Base-by-base conservation (phyloP, 1,140 invertebrate genomes). In the Macrotrachela quadricornifera region DNA sequence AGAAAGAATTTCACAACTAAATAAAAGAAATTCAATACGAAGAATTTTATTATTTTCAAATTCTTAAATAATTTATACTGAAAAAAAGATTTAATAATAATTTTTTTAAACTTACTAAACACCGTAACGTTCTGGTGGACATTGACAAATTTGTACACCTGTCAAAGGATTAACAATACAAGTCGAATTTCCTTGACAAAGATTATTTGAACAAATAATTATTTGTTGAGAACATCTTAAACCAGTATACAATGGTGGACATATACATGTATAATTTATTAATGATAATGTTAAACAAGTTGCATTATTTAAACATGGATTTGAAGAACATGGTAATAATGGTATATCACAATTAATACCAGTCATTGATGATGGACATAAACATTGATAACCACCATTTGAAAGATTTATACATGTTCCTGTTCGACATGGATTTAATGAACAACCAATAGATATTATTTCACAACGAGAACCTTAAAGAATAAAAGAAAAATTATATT, bases 281-380 rank as follows among this genome's bases (percentile, higher is more conserved):
- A 30, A 4, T 4, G 21, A 30, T 30, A 30, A 30, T 30, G 51
- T 53, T 30, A 58, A 59, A 62, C 87, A 91, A 1, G 83, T 86
- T 6, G 80, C 85, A 0, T 82, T 82, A 61, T 88, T 85, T 40
- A 76, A 63, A 64, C 86, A 94, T 0, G 86, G 86, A 1, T 74
- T 40, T 45, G 80, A 85, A 62, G 91, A 85, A 65, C 88, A 95
- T 62, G 92, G 87, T 63, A 95, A 82, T 39, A 95, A 81, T 0
- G 30, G 42, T 17, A 46, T 46, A 43, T 53, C 49, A 49, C 51
- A 54, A 42, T 50, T 53, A 10, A 46, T 47, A 50, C 57, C 59
- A 38, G 57, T 55, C 39, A 50, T 59, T 9, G 57, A 58, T 40
- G 47, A 1, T 30, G 48, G 41, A 59, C 59, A 60, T 41, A 46